Percentiles rank a stretch among this genome's conserved stretches.
Conservation (phyloP, 2,113 vertebrate genomes). For the Oryzias javanicus region DNA sequence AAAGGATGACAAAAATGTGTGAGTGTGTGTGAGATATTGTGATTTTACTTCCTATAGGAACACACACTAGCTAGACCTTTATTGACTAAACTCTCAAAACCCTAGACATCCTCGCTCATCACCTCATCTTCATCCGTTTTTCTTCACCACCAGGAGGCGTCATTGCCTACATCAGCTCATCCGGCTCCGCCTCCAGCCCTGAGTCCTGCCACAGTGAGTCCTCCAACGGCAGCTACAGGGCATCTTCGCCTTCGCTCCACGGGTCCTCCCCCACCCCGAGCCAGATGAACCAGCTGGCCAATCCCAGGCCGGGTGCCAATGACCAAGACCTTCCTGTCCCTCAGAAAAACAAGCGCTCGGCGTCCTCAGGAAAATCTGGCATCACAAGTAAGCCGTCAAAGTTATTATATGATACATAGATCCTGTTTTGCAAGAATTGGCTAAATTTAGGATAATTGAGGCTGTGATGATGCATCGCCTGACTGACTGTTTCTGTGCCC, state of each 20-base stretch:
- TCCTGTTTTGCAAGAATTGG: too few species aligned
- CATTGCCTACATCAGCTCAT: constrained; percentile 94
- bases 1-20: too few species aligned
- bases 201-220: constrained; percentile 95
- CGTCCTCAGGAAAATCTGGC: constrained; percentile 79
- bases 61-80: too few species aligned
- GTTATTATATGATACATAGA: too few species aligned
- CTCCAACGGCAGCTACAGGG: constrained; percentile 91
- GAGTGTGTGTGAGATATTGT: too few species aligned
- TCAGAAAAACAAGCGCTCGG: constrained; percentile 79
- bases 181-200: constrained; percentile 89
- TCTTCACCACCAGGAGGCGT: constrained; percentile 82
- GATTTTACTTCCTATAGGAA: too few species aligned
- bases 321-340: constrained; percentile 68
- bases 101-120: not conserved
- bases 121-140: rapidly evolving
- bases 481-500: constrained; percentile 21
- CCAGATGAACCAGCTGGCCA: constrained; percentile 24
- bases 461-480: too few species aligned
- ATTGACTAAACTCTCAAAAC: too few species aligned
- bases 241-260: constrained; percentile 80
- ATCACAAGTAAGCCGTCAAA: constrained; percentile 84
- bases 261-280: constrained; percentile 77
- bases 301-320: not conserved
- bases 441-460: too few species aligned